phyloP scores from a whole-genome alignment of 1,140 invertebrate genomes.

The Zophobas atratus region DNA sequence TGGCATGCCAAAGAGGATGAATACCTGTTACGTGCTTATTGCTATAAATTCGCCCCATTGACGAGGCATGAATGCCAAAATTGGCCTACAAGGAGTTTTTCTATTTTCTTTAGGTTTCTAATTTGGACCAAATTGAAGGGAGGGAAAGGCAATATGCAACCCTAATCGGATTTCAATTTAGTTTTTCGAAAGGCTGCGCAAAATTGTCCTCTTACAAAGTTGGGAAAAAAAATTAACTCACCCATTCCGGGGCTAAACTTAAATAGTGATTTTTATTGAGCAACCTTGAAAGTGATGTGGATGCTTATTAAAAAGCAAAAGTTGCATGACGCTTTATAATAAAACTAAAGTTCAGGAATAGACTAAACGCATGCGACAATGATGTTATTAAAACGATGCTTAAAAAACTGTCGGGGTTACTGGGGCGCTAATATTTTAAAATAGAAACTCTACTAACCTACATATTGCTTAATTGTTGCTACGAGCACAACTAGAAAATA shows the following conservation, averaged over 20 bases:
- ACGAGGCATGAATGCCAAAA: constrained; percentile 9
- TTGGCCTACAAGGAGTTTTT: neutral
- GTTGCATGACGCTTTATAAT: constrained; percentile 17
- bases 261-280: neutral
- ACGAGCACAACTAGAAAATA: no score
- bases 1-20: constrained; percentile 12
- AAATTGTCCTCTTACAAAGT: neutral
- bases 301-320: constrained; percentile 23
- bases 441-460: no score
- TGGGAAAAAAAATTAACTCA: neutral
- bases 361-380: constrained; percentile 7
- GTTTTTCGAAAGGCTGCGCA: no score
- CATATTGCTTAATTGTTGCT: no score
- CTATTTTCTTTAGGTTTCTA: neutral
- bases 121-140: no score
- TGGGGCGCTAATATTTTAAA: neutral
- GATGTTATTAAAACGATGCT: constrained; percentile 4
- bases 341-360: constrained; percentile 10
- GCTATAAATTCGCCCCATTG: constrained; percentile 21
- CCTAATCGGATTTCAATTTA: no score
- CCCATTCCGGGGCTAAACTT: neutral
- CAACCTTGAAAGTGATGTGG: constrained; percentile 7
- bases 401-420: neutral
- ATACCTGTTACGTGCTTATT: constrained; percentile 38
- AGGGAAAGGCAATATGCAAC: no score